phyloP scores from a whole-genome alignment of 2,888 invertebrate species.

The Schizaphis graminum region DNA sequence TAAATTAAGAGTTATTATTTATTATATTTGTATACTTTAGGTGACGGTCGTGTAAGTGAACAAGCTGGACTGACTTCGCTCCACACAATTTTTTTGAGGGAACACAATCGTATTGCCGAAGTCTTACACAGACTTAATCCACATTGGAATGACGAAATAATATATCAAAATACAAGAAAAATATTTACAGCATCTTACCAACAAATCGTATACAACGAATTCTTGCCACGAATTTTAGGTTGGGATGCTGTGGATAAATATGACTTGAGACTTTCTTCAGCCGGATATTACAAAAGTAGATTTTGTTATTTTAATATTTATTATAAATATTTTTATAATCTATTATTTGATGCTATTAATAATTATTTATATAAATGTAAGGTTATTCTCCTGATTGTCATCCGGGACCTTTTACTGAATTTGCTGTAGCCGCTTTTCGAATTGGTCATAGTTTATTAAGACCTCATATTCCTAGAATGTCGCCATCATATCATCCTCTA shows the following conservation, averaged over 20 bases:
- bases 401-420: conserved; percentile 90
- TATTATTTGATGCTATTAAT: neutral
- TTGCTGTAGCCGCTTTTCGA: conserved; percentile 90
- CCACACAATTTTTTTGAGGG: conserved; percentile 89
- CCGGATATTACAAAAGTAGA: conserved; percentile 83
- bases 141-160: conserved; percentile 88
- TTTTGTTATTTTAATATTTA: neutral
- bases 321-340: neutral
- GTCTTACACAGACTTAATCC: conserved; percentile 85
- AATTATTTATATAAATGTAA: conserved; percentile 65
- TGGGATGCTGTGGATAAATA: conserved; percentile 90
- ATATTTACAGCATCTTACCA: conserved; percentile 85
- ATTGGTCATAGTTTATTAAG: conserved; percentile 91
- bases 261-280: conserved; percentile 80
- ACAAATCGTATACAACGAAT: conserved; percentile 89
- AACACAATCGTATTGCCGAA: conserved; percentile 89
- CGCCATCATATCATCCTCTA: conserved; percentile 81
- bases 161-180: conserved; percentile 85
- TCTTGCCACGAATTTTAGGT: conserved; percentile 89
- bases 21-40: conserved; percentile 70
- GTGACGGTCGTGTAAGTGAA: conserved; percentile 92
- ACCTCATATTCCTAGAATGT: conserved; percentile 86
- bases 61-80: conserved; percentile 90
- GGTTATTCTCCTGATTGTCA: conserved; percentile 90
- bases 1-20: conserved; percentile 1